phyloP scores from a whole-genome alignment of 1,140 invertebrate species.

The Drosophila erecta region DNA sequence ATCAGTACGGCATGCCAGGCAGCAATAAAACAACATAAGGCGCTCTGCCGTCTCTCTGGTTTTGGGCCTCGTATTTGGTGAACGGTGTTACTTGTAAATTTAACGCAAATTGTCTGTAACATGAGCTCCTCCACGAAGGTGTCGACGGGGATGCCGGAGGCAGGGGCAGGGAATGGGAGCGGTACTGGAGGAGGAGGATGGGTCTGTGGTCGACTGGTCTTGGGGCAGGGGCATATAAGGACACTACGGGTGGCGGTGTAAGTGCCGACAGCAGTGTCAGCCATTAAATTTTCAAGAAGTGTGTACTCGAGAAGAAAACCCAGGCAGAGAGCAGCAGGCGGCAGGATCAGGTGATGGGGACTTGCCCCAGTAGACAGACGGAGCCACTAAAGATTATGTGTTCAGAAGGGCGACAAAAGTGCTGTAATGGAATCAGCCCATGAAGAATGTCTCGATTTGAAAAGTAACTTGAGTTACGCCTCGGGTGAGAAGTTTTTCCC shows the following conservation, averaged over 20 bases:
- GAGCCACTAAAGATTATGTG: conserved; percentile 47
- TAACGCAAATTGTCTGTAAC: conserved; percentile 82
- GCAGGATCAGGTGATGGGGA: conserved; percentile 5
- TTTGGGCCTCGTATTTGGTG: conserved; percentile 56
- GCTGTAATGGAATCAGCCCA: conserved; percentile 28
- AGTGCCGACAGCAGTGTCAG: conserved; percentile 68
- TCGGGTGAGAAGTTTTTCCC: conserved; percentile 18
- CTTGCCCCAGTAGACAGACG: conserved; percentile 15
- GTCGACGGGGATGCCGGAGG: conserved; percentile 10
- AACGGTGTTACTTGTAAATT: conserved; percentile 75
- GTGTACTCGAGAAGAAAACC: conserved; percentile 46
- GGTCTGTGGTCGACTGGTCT: conserved; percentile 28
- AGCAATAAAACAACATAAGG: conserved; percentile 53
- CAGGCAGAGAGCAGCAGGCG: conserved; percentile 40
- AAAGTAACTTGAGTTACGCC: conserved; percentile 2
- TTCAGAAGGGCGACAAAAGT: conserved; percentile 58
- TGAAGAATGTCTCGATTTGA: neutral
- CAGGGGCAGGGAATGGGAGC: neutral
- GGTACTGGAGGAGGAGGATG: conserved; percentile 4
- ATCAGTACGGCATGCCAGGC: conserved; percentile 34
- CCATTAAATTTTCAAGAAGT: conserved; percentile 80
- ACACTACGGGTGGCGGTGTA: conserved; percentile 16
- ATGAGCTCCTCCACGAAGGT: conserved; percentile 66
- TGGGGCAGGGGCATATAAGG: neutral
- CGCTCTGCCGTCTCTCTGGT: conserved; percentile 23